A percentile compares a stretch with the other conserved stretches of the same genome.
phyloP scores from a whole-genome alignment of 2,888 invertebrate genomes.

The Plebejus melissa region DNA sequence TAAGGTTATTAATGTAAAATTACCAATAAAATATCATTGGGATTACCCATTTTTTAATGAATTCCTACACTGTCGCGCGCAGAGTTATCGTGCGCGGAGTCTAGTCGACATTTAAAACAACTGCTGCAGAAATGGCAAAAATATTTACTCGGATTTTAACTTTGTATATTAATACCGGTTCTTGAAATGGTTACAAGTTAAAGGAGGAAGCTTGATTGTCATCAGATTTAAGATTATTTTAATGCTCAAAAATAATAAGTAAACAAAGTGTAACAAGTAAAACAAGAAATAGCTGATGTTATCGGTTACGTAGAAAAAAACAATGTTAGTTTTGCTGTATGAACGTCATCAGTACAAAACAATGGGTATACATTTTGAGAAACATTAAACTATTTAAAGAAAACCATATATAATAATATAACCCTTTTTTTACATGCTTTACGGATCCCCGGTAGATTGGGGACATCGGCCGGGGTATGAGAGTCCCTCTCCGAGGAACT shows the following conservation, averaged over 20 bases:
- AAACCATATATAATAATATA: not conserved
- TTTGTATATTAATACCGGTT: not conserved
- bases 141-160: not conserved
- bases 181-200: not conserved
- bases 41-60: no score
- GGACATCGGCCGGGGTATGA: no score
- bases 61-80: no score
- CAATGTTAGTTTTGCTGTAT: not conserved
- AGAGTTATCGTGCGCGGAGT: no score
- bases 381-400: not conserved
- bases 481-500: no score
- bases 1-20: no score
- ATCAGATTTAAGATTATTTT: not conserved
- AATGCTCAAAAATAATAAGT: not conserved
- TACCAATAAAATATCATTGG: no score
- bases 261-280: not conserved
- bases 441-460: no score
- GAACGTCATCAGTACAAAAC: not conserved
- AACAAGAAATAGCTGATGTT: not conserved
- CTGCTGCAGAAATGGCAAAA: not conserved
- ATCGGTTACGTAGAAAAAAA: not conserved
- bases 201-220: not conserved
- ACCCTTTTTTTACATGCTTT: no score
- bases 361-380: no score
- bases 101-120: not conserved